A percentile compares a stretch with the other conserved stretches of the same genome.
These are phyloP conservation scores for Esperia sulphurella DNA, from an alignment of 2,888 invertebrate genomes.

Conservation along the genomic window DNA sequence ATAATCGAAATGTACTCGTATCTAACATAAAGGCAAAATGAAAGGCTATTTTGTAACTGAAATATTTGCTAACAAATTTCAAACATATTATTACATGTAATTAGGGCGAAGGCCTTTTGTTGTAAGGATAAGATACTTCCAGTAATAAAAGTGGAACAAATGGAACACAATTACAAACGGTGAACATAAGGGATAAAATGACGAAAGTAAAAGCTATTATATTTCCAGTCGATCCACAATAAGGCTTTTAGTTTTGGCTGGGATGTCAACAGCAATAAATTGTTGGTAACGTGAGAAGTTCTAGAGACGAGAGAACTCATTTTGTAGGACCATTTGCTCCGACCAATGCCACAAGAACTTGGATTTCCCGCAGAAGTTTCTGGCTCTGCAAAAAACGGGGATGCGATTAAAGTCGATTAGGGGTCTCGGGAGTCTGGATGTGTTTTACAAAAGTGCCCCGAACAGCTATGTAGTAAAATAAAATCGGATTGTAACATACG, in stretches of 20 bases:
- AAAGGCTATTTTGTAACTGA: no score
- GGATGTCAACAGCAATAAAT: constrained; percentile 36
- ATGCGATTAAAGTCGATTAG: constrained; percentile 13
- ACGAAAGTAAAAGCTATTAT: constrained; percentile 22
- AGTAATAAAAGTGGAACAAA: constrained; percentile 11
- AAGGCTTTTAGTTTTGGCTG: constrained; percentile 25
- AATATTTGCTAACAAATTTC: no score
- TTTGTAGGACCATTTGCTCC: constrained; percentile 15
- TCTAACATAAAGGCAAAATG: no score
- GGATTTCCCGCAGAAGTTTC: constrained; percentile 5
- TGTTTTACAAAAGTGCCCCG: constrained; percentile 9
- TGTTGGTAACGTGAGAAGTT: constrained; percentile 31
- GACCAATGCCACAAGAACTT: constrained; percentile 12
- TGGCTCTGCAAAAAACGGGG: constrained; percentile 6
- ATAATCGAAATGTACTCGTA: no score
- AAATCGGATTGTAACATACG: constrained; percentile 22
- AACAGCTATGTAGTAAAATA: constrained; percentile 14
- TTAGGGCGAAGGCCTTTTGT: no score
- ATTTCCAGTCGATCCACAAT: constrained; percentile 25
- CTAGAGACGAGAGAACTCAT: constrained; percentile 20
- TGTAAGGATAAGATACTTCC: no score
- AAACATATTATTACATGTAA: no score
- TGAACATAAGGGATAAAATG: constrained; percentile 16
- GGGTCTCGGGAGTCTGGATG: constrained; percentile 5
- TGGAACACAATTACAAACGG: constrained; percentile 17